Evolutionary conservation across 2,888 invertebrate genomes (phyloP), one percentile per base, ranked within the genome.

Genomic region (Thymelicus sylvestris): DNA sequence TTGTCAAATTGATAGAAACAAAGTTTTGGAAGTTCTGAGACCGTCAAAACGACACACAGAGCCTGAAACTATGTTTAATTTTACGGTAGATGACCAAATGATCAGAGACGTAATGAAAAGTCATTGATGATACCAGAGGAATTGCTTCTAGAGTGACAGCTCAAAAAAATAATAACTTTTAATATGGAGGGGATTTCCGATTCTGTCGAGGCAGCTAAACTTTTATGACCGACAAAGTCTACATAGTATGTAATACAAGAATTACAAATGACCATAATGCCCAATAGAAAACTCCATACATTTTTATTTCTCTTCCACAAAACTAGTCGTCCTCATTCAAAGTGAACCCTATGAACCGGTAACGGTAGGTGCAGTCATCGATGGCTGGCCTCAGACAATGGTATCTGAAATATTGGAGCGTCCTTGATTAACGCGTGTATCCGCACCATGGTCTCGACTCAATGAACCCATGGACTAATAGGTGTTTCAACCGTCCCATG

Each of bases 381-480:
- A 75, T 78, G 77, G 73, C 67, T 77, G 77, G 59, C 65, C 55
- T 15, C 63, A 74, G 73, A 76, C 77, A 78, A 78, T 74, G 67
- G 72, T 55, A 41, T 65, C 31, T 15, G 79, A 80, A 81, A 79
- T 80, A 82, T 83, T 80, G 82, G 77, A 70, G 78, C 81, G 82
- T 74, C 86, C 90, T 90, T 89, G 89, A 82, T 83, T 88, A 89
- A 88, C 83, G 88, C 90, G 88, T 82, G 85, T 82, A 87, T 90
- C 90, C 90, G 88, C 81, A 80, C 84, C 50, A 64, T 83, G 66
- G 76, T 76, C 74, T 76, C 78, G 77, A 77, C 76, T 78, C 79
- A 79, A 77, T 79, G 79, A 76, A 71, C 76, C 76, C 72, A 52
- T 55, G 59, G 69, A 55, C 55, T 63, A 44, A 69, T 39, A 63